A percentile compares a stretch with the other conserved stretches of the same genome.
Evolutionary conservation across 2,888 invertebrate species (phyloP).

Genomic region (Anodontia alba): DNA sequence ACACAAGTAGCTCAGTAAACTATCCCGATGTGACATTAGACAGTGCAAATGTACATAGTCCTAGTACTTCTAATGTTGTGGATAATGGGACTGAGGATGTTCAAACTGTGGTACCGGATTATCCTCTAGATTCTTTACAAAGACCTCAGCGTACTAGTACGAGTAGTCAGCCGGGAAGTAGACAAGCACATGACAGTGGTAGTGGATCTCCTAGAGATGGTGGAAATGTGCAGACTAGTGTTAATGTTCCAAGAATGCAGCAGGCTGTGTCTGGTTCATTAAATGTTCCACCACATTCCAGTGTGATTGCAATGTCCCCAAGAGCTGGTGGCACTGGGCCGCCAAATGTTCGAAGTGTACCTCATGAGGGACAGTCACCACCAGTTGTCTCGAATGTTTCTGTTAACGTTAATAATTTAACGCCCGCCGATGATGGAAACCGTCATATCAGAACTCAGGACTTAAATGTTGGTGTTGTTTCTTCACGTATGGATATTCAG

Average conservation of each 20-base stretch:
- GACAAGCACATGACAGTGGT: conserved; percentile 6
- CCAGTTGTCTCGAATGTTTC: conserved; percentile 51
- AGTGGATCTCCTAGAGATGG: neutral
- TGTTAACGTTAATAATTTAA: conserved; percentile 40
- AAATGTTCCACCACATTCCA: neutral
- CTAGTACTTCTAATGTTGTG: neutral
- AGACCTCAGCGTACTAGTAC: conserved; percentile 44
- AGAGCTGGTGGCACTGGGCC: neutral
- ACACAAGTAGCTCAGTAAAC: conserved; percentile 17
- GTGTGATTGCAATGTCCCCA: neutral
- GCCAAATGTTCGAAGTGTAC: conserved; percentile 12
- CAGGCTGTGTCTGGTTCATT: neutral
- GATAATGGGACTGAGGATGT: neutral
- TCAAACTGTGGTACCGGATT: conserved; percentile 50
- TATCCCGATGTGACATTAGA: conserved; percentile 57
- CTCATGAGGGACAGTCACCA: conserved; percentile 19
- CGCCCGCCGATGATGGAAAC: conserved; percentile 14
- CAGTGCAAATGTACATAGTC: conserved; percentile 47
- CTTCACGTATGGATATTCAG: conserved; percentile 46
- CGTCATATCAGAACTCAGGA: conserved; percentile 68
- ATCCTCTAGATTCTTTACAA: conserved; percentile 61
- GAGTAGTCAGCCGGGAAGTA: conserved; percentile 4
- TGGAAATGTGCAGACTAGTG: conserved; percentile 24
- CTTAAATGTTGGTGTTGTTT: conserved; percentile 64
- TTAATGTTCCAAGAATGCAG: neutral